phyloP scores from a whole-genome alignment of 2,888 invertebrate species.

The Yponomeuta sedellus region DNA sequence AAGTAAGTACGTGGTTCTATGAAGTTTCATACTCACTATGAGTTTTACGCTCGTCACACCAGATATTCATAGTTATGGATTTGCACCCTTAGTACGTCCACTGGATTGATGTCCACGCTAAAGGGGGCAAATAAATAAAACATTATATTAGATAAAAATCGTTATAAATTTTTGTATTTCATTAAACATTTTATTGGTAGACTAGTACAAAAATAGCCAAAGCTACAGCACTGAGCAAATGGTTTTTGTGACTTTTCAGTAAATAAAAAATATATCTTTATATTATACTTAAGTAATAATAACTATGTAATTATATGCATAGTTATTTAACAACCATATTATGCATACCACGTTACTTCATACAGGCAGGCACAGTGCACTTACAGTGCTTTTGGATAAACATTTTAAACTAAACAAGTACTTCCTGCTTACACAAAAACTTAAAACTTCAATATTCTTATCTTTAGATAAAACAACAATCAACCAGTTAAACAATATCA shows the following conservation, averaged over 20 bases:
- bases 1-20: too few relatives aligned
- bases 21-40: too few relatives aligned
- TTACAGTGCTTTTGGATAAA: constrained; percentile 8
- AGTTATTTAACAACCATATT: constrained; percentile 6
- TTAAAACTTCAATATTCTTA: background rate
- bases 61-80: background rate
- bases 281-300: constrained; percentile 26
- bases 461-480: background rate
- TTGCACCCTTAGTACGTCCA: background rate
- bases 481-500: background rate
- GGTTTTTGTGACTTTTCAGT: constrained; percentile 50
- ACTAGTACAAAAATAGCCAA: constrained; percentile 75
- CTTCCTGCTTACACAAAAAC: background rate
- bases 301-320: constrained; percentile 15
- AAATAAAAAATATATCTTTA: constrained; percentile 31
- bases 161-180: constrained; percentile 54
- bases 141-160: constrained; percentile 21
- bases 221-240: constrained; percentile 66
- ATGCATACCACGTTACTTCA: constrained; percentile 8
- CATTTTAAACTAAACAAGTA: background rate
- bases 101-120: background rate
- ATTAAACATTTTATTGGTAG: constrained; percentile 51
- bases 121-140: background rate
- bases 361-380: constrained; percentile 11
- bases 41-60: background rate